These are phyloP conservation scores for Diarsia mendica DNA, from an alignment of 2,888 invertebrate genomes.

Conservation along the genomic window DNA sequence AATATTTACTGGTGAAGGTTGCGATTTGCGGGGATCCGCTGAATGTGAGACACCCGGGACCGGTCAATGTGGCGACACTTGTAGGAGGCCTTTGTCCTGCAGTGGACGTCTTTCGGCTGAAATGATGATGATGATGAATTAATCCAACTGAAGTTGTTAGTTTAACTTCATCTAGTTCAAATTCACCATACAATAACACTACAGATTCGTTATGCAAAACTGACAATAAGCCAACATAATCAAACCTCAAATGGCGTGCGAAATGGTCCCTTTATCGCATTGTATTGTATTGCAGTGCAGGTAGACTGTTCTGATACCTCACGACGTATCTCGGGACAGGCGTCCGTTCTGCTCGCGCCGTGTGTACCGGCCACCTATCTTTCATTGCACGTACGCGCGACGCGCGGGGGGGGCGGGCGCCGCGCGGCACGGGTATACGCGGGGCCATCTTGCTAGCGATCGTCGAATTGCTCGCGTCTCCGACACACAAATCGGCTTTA, in stretches of 20 bases:
- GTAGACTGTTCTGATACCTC: constrained; percentile 28
- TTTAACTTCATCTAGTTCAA: constrained; percentile 7
- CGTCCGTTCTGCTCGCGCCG: constrained; percentile 74
- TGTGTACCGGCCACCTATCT: constrained; percentile 88
- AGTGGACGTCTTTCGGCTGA: too few species aligned
- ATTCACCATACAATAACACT: constrained; percentile 12
- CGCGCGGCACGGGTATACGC: constrained; percentile 85
- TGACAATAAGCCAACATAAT: constrained; percentile 10
- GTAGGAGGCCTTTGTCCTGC: too few species aligned
- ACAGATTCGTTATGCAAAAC: constrained; percentile 25
- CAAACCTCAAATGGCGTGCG: constrained; percentile 6
- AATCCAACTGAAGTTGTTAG: not conserved
- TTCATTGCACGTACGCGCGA: constrained; percentile 90
- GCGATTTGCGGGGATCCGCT: too few species aligned
- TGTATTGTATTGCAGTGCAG: constrained; percentile 9
- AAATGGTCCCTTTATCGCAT: constrained; percentile 13
- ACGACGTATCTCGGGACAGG: constrained; percentile 74
- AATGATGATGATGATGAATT: not conserved
- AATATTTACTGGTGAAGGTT: too few species aligned
- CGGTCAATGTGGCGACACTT: too few species aligned
- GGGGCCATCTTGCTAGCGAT: constrained; percentile 89
- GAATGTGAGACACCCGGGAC: too few species aligned
- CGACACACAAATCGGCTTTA: constrained; percentile 84
- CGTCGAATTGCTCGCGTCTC: constrained; percentile 89
- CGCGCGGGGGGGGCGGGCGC: constrained; percentile 84